These are phyloP conservation scores for Melanotaenia trifasciata DNA, from an alignment of 2,797 vertebrate genomes.

Conservation along the genomic window DNA sequence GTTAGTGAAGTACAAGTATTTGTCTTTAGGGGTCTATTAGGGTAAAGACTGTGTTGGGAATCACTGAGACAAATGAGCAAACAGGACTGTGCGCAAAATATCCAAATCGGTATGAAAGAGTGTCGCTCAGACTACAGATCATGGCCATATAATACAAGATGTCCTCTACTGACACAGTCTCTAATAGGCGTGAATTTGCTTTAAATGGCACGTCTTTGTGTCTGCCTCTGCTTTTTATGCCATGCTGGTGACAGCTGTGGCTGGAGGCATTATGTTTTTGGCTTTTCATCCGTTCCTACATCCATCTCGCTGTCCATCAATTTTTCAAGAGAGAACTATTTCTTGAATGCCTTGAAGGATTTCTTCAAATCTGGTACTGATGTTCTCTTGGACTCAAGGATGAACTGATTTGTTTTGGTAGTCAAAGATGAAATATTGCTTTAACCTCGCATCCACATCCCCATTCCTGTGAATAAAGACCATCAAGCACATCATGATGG, in stretches of 20 bases:
- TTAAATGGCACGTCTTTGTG: neutral
- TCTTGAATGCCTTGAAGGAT: neutral
- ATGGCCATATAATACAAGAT: neutral
- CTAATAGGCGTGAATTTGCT: conserved; percentile 1
- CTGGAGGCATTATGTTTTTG: neutral
- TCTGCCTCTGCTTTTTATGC: neutral
- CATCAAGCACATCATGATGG: neutral
- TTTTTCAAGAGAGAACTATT: neutral
- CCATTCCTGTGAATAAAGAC: neutral
- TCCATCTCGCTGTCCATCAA: neutral
- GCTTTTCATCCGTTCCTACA: neutral
- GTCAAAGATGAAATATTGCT: neutral
- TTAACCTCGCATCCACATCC: neutral
- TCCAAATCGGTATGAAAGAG: neutral
- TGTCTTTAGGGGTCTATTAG: neutral
- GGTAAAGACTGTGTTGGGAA: neutral
- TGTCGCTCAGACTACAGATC: neutral
- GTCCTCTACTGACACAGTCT: neutral
- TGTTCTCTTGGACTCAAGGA: neutral
- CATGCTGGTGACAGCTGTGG: neutral
- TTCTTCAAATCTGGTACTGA: neutral
- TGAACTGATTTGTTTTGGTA: neutral
- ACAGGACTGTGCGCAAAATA: neutral
- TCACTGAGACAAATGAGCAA: neutral
- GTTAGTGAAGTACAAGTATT: neutral